A percentile compares a stretch with the other conserved stretches of the same genome.
phyloP scores from a whole-genome alignment of 2,113 vertebrate species.

The Melanerpes formicivorus region DNA sequence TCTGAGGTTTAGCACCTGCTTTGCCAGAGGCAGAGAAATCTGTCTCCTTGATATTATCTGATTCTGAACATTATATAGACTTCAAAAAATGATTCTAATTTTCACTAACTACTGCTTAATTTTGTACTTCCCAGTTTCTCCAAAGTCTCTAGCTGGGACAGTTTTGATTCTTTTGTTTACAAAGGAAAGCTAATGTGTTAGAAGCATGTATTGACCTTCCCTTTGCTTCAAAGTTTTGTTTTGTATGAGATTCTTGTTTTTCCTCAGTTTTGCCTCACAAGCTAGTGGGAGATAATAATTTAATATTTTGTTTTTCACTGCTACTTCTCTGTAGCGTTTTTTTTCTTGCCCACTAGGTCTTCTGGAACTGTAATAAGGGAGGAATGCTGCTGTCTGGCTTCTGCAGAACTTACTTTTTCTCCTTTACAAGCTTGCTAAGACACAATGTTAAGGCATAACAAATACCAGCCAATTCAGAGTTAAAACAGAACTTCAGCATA shows the following conservation, averaged over 20 bases:
- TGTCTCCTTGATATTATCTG: background rate
- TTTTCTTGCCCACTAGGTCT: background rate
- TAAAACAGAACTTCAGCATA: background rate
- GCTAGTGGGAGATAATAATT: background rate
- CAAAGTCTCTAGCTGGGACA: background rate
- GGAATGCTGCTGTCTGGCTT: background rate
- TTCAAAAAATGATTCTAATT: background rate
- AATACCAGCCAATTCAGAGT: background rate
- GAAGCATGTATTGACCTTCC: background rate
- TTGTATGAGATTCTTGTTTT: background rate
- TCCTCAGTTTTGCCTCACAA: background rate
- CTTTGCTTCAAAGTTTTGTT: background rate
- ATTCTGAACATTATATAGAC: background rate
- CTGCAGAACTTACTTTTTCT: background rate
- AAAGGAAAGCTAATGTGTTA: background rate
- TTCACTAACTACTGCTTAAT: background rate
- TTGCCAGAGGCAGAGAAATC: background rate
- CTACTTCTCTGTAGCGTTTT: background rate
- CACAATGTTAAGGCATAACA: background rate
- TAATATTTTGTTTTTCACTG: background rate
- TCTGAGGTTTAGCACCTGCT: background rate
- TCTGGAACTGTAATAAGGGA: background rate
- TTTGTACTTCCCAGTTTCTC: background rate
- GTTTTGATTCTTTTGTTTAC: background rate
- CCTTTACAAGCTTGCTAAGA: background rate